Evolutionary conservation across 2,113 vertebrate genomes (phyloP).

Genomic region (Monopterus albus): DNA sequence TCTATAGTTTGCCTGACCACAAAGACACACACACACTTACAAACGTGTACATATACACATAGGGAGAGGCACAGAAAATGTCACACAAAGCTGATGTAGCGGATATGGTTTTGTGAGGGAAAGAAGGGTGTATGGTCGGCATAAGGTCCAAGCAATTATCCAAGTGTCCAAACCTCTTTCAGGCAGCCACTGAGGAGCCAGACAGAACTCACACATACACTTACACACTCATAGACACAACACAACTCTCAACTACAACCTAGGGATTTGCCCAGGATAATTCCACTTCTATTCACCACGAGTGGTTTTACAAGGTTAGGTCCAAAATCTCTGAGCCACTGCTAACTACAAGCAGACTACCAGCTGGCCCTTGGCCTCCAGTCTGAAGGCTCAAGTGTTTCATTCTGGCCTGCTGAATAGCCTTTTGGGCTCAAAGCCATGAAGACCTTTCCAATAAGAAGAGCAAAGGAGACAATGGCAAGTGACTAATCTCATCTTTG

Average conservation of each 20-base stretch:
- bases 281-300: constrained; percentile 70
- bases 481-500: constrained; percentile 74
- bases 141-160: constrained; percentile 81
- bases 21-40: constrained; percentile 50
- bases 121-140: constrained; percentile 76
- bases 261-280: constrained; percentile 73
- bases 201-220: constrained; percentile 46
- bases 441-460: constrained; percentile 61
- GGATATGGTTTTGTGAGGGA: constrained; percentile 78
- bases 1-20: constrained; percentile 71
- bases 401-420: constrained; percentile 60
- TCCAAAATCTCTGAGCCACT: constrained; percentile 63
- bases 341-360: constrained; percentile 69
- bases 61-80: constrained; percentile 28
- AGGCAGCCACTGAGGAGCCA: constrained; percentile 78
- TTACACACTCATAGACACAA: constrained; percentile 33
- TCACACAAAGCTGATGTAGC: constrained; percentile 75
- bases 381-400: constrained; percentile 60
- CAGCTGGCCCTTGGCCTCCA: constrained; percentile 79
- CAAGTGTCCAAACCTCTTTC: constrained; percentile 78
- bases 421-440: constrained; percentile 51
- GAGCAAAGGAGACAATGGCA: constrained; percentile 66
- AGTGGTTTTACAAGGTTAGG: constrained; percentile 72
- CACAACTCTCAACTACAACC: constrained; percentile 52
- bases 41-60: constrained; percentile 44